Percentiles rank a stretch among this genome's conserved stretches.
Evolutionary conservation across 2,888 invertebrate genomes (phyloP).

Genomic region (Trisateles emortualis): DNA sequence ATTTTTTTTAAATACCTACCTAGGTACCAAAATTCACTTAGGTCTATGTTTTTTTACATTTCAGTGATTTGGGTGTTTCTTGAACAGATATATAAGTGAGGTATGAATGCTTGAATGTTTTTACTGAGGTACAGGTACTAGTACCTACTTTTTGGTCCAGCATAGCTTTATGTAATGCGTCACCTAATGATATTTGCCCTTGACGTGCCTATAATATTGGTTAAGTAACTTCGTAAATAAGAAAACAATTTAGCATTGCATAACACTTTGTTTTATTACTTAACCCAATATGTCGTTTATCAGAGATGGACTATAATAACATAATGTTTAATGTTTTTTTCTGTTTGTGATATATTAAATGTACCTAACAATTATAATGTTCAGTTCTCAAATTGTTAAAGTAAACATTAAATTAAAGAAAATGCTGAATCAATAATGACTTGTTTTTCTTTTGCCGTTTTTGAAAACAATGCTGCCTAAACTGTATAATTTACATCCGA

Average conservation of each 20-base stretch:
- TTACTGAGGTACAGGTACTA: too few relatives aligned
- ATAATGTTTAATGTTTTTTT: too few relatives aligned
- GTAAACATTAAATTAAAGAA: conserved; percentile 15
- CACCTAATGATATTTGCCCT: neutral
- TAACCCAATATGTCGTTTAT: neutral
- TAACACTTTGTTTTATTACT: neutral
- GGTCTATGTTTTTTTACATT: too few relatives aligned
- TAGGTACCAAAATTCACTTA: too few relatives aligned
- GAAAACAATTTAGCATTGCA: neutral
- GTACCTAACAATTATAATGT: neutral
- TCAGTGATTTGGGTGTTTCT: too few relatives aligned
- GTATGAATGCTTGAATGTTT: too few relatives aligned
- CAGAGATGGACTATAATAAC: neutral
- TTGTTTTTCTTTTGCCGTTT: conserved; percentile 49
- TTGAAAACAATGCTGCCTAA: conserved; percentile 80
- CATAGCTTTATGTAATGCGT: neutral
- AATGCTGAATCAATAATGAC: conserved; percentile 53
- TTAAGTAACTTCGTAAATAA: neutral
- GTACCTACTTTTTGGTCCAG: too few relatives aligned
- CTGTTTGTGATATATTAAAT: neutral
- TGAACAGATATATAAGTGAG: too few relatives aligned
- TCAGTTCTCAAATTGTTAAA: neutral
- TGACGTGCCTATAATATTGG: neutral
- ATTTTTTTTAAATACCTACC: too few relatives aligned
- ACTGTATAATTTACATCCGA: conserved; percentile 83